Base-by-base conservation (phyloP, 2,113 vertebrate genomes). In the Sphaerodactylus townsendi region DNA sequence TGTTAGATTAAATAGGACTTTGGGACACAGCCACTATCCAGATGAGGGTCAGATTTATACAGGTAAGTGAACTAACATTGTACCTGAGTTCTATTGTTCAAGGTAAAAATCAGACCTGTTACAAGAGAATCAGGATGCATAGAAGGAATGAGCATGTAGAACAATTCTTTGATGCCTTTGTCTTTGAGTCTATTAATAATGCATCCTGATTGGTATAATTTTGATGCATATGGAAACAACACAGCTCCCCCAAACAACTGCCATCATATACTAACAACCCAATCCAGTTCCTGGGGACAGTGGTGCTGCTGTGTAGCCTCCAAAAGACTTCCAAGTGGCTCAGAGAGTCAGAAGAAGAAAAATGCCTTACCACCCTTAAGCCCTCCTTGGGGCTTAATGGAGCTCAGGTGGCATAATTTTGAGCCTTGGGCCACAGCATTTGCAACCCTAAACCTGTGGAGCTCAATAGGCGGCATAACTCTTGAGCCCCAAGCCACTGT, bases 41-140 rank as follows among this genome's bases (percentile, higher is more conserved):
- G 65, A 8, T 30, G 17, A 33, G 30, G 3, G 13, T 9, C 33
- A 3, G 72, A 82, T 68, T 25, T 59, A 72, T 1, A 56, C 8
- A 69, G 79, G 59, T 21, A 84, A 83, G 7, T 0, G 14, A 66
- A 28, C 1, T 85, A 72, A 35, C 74, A 74, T 28, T 41, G n/a
- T 13, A 41, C 48, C 53, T 53, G 33, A 53, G 28, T 11, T 35
- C 84, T 83, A 37, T 71, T 80, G 21, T 66, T 10, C 0, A 30
- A 46, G 59, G 65, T 69, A 65, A 17, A 70, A 69, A 46, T 35
- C 71, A 84, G 79, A 44, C 13, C 66, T 77, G 76, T 74, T 65
- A 44, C 75, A 77, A 85, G 65, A 59, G 8, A 75, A 73, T 80
- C 82, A 48, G 85, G 69, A 35, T 59, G 66, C 71, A 21, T 23